Evolutionary conservation across 92 coral and sea anemone species (phyloP).

Genomic region (Muricea muricata): DNA sequence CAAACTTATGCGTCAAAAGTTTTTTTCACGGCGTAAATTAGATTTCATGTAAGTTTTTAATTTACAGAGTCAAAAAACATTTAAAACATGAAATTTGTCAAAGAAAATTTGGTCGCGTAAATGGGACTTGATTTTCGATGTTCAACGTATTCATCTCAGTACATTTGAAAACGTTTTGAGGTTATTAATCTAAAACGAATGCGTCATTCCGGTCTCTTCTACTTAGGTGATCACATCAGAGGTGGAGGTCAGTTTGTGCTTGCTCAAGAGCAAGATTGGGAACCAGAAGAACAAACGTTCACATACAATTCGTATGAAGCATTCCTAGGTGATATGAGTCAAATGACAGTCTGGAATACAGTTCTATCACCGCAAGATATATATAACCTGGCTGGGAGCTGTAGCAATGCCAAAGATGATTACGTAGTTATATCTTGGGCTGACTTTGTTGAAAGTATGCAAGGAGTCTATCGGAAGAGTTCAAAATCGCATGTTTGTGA

Average conservation of each 20-base stretch:
- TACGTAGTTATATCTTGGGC: conserved; percentile 94
- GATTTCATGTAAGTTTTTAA: too few relatives aligned
- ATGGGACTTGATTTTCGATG: too few relatives aligned
- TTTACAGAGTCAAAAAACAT: too few relatives aligned
- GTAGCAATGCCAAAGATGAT: conserved; percentile 64
- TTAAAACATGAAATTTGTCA: too few relatives aligned
- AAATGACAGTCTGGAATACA: too few relatives aligned
- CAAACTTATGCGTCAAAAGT: too few relatives aligned
- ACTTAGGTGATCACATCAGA: conserved; percentile 72
- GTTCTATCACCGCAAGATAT: conserved; percentile 78
- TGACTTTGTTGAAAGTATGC: conserved; percentile 75
- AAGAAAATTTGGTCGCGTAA: too few relatives aligned
- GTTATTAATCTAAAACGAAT: too few relatives aligned
- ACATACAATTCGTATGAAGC: conserved; percentile 91
- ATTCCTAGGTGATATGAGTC: conserved; percentile 92
- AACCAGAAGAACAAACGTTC: conserved; percentile 68
- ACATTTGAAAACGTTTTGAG: too few relatives aligned
- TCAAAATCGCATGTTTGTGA: conserved; percentile 81
- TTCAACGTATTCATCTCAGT: too few relatives aligned
- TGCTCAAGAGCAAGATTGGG: conserved; percentile 84
- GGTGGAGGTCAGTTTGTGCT: conserved; percentile 98
- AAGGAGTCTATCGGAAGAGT: conserved; percentile 73
- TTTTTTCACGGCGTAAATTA: too few relatives aligned
- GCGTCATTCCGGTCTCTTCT: too few relatives aligned
- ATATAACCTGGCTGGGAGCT: conserved; percentile 79